Evolutionary conservation across 2,113 vertebrate genomes (phyloP).

Genomic region (Oryzias melastigma): DNA sequence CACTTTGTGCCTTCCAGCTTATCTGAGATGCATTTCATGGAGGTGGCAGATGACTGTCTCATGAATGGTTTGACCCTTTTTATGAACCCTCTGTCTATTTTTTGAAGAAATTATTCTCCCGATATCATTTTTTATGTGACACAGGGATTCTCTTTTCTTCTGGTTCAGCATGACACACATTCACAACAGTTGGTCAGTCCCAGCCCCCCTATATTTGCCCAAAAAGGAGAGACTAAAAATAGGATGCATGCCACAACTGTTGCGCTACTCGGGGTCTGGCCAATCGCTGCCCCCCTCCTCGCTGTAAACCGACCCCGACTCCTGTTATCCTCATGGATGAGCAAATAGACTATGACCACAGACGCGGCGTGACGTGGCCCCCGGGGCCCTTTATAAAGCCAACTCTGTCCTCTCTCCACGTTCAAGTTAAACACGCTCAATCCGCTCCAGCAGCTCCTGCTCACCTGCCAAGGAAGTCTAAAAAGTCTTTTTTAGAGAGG

Average conservation of each 20-base stretch:
- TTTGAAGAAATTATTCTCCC: neutral
- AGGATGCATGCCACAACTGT: conserved; percentile 66
- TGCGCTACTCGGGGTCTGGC: conserved; percentile 54
- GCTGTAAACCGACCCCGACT: conserved; percentile 65
- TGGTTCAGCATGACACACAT: conserved; percentile 62
- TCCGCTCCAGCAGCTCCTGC: conserved; percentile 34
- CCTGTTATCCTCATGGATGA: conserved; percentile 60
- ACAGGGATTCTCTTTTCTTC: conserved; percentile 60
- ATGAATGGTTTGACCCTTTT: conserved; percentile 39
- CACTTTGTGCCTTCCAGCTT: conserved; percentile 29
- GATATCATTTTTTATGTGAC: neutral
- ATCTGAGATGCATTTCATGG: conserved; percentile 47
- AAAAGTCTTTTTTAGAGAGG: conserved; percentile 45
- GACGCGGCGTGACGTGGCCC: conserved; percentile 78
- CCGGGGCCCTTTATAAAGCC: conserved; percentile 72
- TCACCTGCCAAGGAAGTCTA: conserved; percentile 34
- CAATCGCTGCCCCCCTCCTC: conserved; percentile 57
- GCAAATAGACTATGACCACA: conserved; percentile 77
- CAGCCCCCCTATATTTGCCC: conserved; percentile 35
- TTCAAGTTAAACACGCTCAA: conserved; percentile 52
- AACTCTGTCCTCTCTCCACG: conserved; percentile 37
- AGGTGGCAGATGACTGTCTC: conserved; percentile 50
- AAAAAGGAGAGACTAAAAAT: conserved; percentile 80
- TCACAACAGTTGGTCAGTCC: conserved; percentile 49
- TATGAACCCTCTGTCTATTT: neutral